These are phyloP conservation scores for Thomomys bottae DNA, from an alignment of 2,113 vertebrate species.

Conservation along the genomic window DNA sequence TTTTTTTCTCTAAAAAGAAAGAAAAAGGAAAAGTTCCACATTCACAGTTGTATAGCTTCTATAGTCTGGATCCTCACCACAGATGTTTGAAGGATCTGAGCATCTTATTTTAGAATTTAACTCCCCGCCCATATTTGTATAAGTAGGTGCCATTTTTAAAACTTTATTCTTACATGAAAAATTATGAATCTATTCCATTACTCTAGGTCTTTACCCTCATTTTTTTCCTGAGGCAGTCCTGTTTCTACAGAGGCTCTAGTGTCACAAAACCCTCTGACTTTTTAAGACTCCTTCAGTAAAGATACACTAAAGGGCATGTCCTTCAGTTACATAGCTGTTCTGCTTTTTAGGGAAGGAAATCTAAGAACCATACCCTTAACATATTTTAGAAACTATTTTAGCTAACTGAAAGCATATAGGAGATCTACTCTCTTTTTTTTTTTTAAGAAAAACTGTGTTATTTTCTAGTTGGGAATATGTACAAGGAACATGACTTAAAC, in stretches of 20 bases:
- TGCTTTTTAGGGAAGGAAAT: constrained; percentile 37
- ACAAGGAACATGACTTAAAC: constrained; percentile 7
- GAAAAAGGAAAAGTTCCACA: too few species aligned
- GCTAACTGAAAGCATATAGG: constrained; percentile 4
- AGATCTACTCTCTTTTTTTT: constrained; percentile 24
- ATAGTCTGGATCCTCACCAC: not conserved
- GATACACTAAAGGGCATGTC: not conserved
- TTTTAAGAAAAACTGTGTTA: constrained; percentile 23
- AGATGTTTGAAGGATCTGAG: not conserved
- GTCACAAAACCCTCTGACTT: not conserved
- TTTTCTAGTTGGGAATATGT: not conserved
- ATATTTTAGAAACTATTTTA: constrained; percentile 51
- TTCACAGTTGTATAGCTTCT: not conserved
- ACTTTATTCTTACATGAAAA: not conserved
- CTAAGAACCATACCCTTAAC: not conserved
- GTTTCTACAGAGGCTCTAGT: not conserved
- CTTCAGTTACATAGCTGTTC: not conserved
- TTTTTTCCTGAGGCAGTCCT: not conserved
- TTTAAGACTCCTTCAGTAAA: constrained; percentile 1
- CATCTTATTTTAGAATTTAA: not conserved
- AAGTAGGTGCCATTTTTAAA: not conserved
- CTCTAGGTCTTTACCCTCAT: too few species aligned
- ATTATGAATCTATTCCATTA: not conserved
- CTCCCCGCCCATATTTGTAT: not conserved
- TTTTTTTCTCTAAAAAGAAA: too few species aligned